phyloP scores from a whole-genome alignment of 2,797 vertebrate genomes.

The Propithecus deckenii region DNA sequence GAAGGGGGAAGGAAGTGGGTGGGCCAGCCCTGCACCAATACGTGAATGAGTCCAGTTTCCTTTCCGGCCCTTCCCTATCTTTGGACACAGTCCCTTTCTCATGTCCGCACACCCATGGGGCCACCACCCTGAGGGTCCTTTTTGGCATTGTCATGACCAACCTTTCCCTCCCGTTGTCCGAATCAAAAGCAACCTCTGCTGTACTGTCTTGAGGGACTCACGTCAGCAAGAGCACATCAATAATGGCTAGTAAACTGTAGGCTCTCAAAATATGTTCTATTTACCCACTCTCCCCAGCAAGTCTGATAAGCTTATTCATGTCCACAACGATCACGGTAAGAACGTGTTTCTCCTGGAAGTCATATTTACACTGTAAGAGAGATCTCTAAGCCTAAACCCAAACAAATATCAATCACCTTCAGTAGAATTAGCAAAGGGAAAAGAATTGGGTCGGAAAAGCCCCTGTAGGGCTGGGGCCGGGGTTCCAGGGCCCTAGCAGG shows the following conservation, averaged over 20 bases:
- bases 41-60: conserved; percentile 1
- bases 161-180: neutral
- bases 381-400: neutral
- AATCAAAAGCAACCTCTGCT: neutral
- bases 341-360: neutral
- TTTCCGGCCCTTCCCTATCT: neutral
- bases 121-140: neutral
- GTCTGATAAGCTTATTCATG: neutral
- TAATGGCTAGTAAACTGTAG: neutral
- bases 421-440: neutral
- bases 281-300: neutral
- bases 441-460: neutral
- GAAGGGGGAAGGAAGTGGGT: conserved; percentile 30
- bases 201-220: neutral
- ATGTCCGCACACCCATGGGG: neutral
- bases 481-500: neutral
- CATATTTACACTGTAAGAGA: neutral
- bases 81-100: neutral
- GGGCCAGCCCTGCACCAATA: neutral
- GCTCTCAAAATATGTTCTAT: neutral
- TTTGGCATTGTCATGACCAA: neutral
- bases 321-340: neutral
- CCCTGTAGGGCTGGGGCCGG: neutral
- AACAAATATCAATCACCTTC: neutral
- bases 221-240: neutral